phyloP scores from a whole-genome alignment of 2,888 invertebrate species.

The Cataglyphis albicans region DNA sequence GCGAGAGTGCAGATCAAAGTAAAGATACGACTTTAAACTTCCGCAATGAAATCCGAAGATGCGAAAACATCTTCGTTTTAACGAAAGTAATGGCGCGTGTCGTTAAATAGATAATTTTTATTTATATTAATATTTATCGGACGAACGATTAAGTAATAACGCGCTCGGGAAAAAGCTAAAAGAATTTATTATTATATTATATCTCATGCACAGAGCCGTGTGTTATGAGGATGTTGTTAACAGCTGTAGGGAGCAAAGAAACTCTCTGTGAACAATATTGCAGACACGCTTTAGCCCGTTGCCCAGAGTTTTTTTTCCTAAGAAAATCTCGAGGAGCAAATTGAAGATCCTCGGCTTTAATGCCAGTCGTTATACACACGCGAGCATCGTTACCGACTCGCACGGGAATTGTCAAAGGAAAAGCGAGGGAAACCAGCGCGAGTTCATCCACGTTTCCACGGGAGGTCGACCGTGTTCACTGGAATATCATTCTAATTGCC shows the following conservation, averaged over 20 bases:
- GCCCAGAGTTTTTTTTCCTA: conserved; percentile 54
- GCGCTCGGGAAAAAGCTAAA: conserved; percentile 14
- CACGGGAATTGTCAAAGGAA: conserved; percentile 72
- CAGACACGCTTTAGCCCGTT: conserved; percentile 51
- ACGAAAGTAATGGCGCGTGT: background rate
- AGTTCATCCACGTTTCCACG: conserved; percentile 48
- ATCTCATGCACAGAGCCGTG: background rate
- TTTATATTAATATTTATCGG: conserved; percentile 3
- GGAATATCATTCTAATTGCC: conserved; percentile 25
- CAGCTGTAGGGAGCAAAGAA: conserved; percentile 6
- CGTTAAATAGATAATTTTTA: conserved; percentile 1
- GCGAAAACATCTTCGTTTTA: background rate
- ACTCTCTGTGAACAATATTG: conserved; percentile 47
- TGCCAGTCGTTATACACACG: conserved; percentile 78
- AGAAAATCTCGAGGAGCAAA: conserved; percentile 60
- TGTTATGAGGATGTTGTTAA: conserved; percentile 19
- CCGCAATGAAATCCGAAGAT: background rate
- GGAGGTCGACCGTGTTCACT: conserved; percentile 16
- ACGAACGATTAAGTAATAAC: conserved; percentile 15
- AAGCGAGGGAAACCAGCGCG: conserved; percentile 53
- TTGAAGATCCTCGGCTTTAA: conserved; percentile 66
- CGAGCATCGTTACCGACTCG: conserved; percentile 74
- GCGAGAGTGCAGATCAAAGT: background rate
- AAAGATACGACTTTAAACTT: conserved; percentile 12
- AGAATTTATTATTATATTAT: conserved; percentile 9